These are phyloP conservation scores for Perodicticus potto DNA, from an alignment of 2,797 vertebrate species.

Conservation along the genomic window DNA sequence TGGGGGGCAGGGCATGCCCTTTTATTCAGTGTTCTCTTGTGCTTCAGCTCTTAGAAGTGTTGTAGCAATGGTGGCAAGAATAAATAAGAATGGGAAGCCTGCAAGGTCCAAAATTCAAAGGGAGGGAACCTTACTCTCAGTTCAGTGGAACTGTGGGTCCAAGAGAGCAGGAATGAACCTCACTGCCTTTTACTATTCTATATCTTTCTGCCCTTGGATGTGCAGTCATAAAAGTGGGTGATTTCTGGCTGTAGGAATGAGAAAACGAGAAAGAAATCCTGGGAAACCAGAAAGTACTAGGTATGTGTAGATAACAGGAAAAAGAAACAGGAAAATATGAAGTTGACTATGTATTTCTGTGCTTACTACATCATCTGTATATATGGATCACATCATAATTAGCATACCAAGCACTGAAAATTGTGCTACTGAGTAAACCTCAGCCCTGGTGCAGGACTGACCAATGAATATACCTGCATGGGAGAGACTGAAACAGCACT, in stretches of 20 bases:
- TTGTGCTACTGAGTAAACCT: not conserved
- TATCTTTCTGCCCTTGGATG: not conserved
- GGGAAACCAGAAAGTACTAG: not conserved
- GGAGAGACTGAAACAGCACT: not conserved
- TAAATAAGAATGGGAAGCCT: not conserved
- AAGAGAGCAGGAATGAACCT: not conserved
- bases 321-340: not conserved
- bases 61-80: not conserved
- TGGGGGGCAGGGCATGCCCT: not conserved
- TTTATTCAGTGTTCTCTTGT: not conserved
- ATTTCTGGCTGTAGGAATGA: not conserved
- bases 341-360: not conserved
- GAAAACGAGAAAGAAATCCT: not conserved
- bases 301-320: not conserved
- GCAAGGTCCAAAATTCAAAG: not conserved
- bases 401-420: not conserved
- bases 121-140: not conserved
- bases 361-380: not conserved
- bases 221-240: not conserved
- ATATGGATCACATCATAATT: not conserved
- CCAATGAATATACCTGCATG: not conserved
- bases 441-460: not conserved
- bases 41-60: not conserved
- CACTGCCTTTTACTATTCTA: not conserved
- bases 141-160: not conserved